Evolutionary conservation across 2,113 vertebrate species (phyloP).

Genomic region (Nipponia nippon): DNA sequence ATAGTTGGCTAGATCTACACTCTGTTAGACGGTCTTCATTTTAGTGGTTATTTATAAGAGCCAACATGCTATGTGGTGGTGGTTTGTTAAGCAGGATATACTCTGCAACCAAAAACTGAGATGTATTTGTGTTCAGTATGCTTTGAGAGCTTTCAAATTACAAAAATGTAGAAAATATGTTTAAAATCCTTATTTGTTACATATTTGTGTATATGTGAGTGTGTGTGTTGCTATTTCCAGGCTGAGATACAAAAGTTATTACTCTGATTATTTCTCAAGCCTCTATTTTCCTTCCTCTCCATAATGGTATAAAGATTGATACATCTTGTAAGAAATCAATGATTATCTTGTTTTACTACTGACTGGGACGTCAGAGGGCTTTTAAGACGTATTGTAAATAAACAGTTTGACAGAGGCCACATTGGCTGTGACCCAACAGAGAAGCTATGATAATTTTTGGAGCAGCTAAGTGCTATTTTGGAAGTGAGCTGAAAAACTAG

Average conservation of each 20-base stretch:
- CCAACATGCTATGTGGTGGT: background rate
- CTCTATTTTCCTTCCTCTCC: background rate
- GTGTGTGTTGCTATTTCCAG: background rate
- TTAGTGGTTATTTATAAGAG: background rate
- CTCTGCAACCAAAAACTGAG: background rate
- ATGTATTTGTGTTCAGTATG: background rate
- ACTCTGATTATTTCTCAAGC: background rate
- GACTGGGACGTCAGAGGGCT: background rate
- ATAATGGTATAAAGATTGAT: background rate
- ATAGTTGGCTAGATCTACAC: background rate
- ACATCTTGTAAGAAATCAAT: background rate
- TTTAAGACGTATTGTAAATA: slow-evolving; percentile 10
- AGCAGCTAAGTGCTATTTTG: background rate
- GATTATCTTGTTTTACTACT: slow-evolving; percentile 4
- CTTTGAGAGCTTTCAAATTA: background rate
- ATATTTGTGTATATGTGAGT: background rate
- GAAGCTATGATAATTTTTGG: background rate
- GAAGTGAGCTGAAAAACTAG: background rate
- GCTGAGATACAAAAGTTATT: background rate
- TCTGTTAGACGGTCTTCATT: background rate
- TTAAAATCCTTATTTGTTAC: background rate
- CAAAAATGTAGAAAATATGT: background rate
- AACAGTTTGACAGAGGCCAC: background rate
- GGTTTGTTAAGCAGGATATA: background rate
- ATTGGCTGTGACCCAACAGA: background rate